Percentiles rank a stretch among this genome's conserved stretches.
Evolutionary conservation across 2,888 invertebrate genomes (phyloP).

Genomic region (Apamea monoglypha): DNA sequence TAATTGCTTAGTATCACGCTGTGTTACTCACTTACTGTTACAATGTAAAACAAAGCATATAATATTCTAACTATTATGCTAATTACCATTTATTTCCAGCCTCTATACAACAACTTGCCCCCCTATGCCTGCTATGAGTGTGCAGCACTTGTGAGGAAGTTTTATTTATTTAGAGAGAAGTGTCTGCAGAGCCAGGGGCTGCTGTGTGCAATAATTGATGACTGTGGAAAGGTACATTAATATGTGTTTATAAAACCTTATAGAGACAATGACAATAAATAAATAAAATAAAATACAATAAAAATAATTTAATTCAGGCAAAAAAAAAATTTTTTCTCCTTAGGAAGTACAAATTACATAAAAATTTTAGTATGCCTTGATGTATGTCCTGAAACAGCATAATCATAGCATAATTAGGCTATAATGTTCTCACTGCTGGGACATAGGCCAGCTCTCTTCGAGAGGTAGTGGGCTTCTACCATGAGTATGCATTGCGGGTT

Average conservation of each 20-base stretch:
- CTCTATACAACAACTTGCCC: slow-evolving; percentile 72
- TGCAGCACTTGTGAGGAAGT: slow-evolving; percentile 78
- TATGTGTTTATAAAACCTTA: background rate
- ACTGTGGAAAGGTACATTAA: slow-evolving; percentile 75
- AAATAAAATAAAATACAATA: background rate
- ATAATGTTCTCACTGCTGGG: too few species aligned
- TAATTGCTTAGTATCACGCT: background rate
- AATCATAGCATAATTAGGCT: too few species aligned
- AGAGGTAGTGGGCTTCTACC: background rate
- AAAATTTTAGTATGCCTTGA: background rate
- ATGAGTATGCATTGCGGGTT: background rate
- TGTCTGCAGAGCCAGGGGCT: slow-evolving; percentile 77
- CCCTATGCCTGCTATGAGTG: slow-evolving; percentile 82
- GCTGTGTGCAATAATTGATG: slow-evolving; percentile 75
- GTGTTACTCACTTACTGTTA: background rate
- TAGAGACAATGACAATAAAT: background rate
- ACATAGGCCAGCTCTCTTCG: too few species aligned
- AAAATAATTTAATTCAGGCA: too few species aligned
- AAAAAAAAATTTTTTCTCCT: too few species aligned
- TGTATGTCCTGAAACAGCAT: background rate
- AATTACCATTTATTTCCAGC: slow-evolving; percentile 63
- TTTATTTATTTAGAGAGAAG: slow-evolving; percentile 78
- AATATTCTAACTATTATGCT: background rate
- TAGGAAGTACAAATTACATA: too few species aligned
- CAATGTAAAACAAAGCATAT: background rate